These are phyloP conservation scores for Capitella teleta DNA, from an alignment of 1,140 invertebrate species.

Conservation along the genomic window DNA sequence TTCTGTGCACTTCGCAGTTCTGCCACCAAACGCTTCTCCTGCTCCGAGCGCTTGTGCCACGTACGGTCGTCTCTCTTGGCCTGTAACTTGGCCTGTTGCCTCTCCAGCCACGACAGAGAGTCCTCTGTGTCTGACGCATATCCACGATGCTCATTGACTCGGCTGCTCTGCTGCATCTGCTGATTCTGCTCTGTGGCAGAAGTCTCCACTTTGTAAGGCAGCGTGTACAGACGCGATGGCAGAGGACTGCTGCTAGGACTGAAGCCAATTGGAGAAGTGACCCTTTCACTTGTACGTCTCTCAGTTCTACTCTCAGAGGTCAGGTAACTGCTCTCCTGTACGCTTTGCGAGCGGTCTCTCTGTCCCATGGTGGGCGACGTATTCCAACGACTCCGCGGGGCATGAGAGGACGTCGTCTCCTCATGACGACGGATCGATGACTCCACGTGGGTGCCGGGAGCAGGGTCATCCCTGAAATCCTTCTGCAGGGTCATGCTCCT, in stretches of 20 bases:
- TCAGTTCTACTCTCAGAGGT: background rate
- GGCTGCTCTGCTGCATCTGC: background rate
- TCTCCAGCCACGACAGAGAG: constrained; percentile 12
- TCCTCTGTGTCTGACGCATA: constrained; percentile 6
- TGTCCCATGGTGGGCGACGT: background rate
- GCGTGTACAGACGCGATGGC: background rate
- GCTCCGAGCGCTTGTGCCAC: constrained; percentile 1
- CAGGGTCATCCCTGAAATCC: constrained; percentile 2
- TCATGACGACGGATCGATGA: background rate
- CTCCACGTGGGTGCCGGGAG: background rate
- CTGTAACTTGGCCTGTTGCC: constrained; percentile 8
- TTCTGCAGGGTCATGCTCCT: constrained; percentile 6
- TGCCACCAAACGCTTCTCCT: constrained; percentile 9
- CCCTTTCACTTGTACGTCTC: background rate
- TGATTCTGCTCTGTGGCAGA: too few relatives aligned
- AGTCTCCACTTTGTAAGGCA: background rate
- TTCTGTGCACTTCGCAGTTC: constrained; percentile 10
- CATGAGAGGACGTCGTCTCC: background rate
- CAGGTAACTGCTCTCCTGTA: background rate
- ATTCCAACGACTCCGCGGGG: background rate
- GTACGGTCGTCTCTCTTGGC: background rate
- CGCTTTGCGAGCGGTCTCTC: background rate
- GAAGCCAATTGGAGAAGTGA: background rate
- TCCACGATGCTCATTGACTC: background rate
- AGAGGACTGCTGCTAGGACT: background rate